Evolutionary conservation across 2,113 vertebrate genomes (phyloP).

Genomic region (Hippoglossus stenolepis): DNA sequence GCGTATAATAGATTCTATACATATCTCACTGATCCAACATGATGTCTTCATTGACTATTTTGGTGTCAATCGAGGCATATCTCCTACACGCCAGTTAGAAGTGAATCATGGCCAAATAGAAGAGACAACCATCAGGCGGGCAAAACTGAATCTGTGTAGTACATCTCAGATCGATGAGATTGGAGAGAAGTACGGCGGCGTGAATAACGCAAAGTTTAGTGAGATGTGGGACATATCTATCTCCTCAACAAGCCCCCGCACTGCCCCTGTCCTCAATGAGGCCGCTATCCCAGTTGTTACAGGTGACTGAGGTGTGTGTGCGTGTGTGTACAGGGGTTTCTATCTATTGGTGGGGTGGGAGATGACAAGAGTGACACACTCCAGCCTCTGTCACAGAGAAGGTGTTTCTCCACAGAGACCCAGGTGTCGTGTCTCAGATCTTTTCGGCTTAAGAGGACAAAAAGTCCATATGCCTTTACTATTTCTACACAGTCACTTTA

Average conservation of each 20-base stretch:
- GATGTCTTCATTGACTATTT: slow-evolving; percentile 60
- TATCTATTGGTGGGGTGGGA: slow-evolving; percentile 52
- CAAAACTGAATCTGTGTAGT: slow-evolving; percentile 47
- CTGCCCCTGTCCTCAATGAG: slow-evolving; percentile 47
- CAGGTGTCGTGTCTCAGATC: slow-evolving; percentile 70
- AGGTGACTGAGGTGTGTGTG: slow-evolving; percentile 52
- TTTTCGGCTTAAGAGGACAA: slow-evolving; percentile 74
- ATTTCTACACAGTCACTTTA: slow-evolving; percentile 35
- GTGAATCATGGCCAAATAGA: slow-evolving; percentile 47
- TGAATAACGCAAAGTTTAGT: slow-evolving; percentile 62
- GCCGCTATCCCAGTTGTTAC: slow-evolving; percentile 58
- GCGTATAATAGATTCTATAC: slow-evolving; percentile 16
- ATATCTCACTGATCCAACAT: slow-evolving; percentile 21
- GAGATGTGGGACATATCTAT: slow-evolving; percentile 62
- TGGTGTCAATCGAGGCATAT: slow-evolving; percentile 48
- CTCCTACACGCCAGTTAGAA: slow-evolving; percentile 22
- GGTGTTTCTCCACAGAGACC: slow-evolving; percentile 73
- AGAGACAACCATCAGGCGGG: slow-evolving; percentile 24
- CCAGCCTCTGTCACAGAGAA: slow-evolving; percentile 67
- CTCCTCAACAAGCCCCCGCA: slow-evolving; percentile 44
- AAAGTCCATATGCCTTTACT: slow-evolving; percentile 46
- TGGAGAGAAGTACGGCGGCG: slow-evolving; percentile 33
- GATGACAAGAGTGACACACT: slow-evolving; percentile 73
- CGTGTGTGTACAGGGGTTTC: slow-evolving; percentile 24
- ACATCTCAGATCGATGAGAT: slow-evolving; percentile 56